Evolutionary conservation across 2,113 vertebrate genomes (phyloP), one percentile per base, ranked within the genome.

Genomic region (Hucho hucho): DNA sequence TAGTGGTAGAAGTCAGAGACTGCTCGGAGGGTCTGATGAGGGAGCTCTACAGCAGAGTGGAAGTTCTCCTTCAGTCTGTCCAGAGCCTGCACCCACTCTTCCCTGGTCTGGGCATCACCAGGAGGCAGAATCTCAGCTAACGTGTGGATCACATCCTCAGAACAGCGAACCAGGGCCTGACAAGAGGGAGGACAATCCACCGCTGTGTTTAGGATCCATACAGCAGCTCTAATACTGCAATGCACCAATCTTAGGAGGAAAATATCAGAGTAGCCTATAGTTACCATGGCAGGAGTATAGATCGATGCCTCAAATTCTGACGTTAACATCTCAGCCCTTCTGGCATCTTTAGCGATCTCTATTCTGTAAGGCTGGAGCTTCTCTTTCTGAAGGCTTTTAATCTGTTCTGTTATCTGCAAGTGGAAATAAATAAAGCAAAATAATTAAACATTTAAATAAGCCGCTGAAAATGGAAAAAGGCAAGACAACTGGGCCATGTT

Each of bases 261-360:
- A 29, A 29, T 14, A 65, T 32, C 29, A 3, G 18, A 32, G 20
- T 18, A 53, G 9, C 37, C 9, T 43, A 5, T 7, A 4, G 29
- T 63, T 87, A 94, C 93, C 93, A 89, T 84, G 4, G 90, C 92
- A 64, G 83, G 91, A 4, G 83, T 86, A 75, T 90, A 85, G 47
- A 90, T 47, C 0, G 85, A 87, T 0, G 53, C 46, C 56, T 91
- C 77, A 78, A 92, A 94, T 1, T 90, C 83, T 6, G 81, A 74
- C 56, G 77, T 67, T 73, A 90, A 12, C 29, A 18, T 47, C 53
- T 56, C 71, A 0, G 92, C 88, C 64, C 64, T 64, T 4, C 26
- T 75, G 4, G 70, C 65, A 71, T 92, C 89, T 69, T 81, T 77
- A 14, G 88, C 83, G 0, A 87, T 76, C 74, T 92, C 80, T 0